Evolutionary conservation across 2,113 vertebrate species (phyloP), one percentile per base, ranked within the genome.

Genomic region (Nesoenas mayeri): DNA sequence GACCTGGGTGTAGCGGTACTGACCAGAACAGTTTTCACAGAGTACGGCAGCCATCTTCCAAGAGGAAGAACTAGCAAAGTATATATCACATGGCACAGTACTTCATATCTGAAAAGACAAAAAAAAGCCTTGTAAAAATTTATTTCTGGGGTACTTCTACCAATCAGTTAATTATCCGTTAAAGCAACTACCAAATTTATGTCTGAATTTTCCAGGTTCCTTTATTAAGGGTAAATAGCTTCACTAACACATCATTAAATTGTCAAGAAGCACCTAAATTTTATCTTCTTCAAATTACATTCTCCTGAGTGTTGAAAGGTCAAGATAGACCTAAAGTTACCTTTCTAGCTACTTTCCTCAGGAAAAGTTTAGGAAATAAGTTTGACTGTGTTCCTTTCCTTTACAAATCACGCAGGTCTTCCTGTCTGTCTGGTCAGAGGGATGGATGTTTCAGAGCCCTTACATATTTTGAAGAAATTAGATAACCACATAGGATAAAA

Each of bases 41-140:
- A 48, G 61, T 53, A 92, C 48, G 40, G 71, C 64, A 85, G 95
- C 95, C 98, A 98, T 98, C 66, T 22, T 96, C 81, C 36, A 74
- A 38, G 2, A 29, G 56, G 61, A 31, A 47, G 80, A 74, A 34
- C 38, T 86, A 88, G 64, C 65, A 84, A 36, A 71, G 24, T 2
- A 56, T 42, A 14, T 11, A 11, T 44, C 61, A 83, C 31, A 57
- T 73, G 54, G 48, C 34, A 73, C 53, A 4, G 40, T 57, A 79
- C 94, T 91, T 93, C 95, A 89, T 94, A 50, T 60, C 98, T 98
- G 89, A 14, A 85, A 95, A 89, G 28, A 65, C 65, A 72, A 77
- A 40, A 69, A 56, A 71, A 69, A 66, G 12, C 15, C 24, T 29
- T 36, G 32, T 47, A 82, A 56, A 85, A 58, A 24, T 62, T 26